Conservation (phyloP, 2,888 invertebrate species). For the Tinea trinotella region DNA sequence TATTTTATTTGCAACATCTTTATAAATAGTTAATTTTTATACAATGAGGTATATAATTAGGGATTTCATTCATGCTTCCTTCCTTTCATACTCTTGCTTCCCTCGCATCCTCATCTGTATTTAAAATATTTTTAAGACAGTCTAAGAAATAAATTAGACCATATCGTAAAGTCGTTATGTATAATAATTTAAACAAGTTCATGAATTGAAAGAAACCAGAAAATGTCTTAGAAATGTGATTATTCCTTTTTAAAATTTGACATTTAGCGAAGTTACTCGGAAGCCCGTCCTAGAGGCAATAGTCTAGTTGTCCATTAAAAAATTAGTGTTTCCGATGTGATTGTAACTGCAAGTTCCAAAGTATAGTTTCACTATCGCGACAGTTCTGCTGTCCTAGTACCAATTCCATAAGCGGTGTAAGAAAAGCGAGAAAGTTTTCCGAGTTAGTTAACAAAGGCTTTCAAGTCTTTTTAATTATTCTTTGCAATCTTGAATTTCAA, state of each 20-base stretch:
- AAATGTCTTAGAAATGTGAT: no score
- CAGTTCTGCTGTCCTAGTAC: slow-evolving; percentile 4
- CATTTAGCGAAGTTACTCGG: not conserved
- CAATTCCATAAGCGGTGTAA: not conserved
- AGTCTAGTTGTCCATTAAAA: not conserved
- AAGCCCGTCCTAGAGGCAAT: not conserved
- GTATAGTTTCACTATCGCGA: not conserved
- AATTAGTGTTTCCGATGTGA: not conserved
- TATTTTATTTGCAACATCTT: no score
- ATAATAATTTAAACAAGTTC: no score
- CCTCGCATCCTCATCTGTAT: no score
- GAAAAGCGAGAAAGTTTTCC: not conserved
- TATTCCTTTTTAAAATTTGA: not conserved
- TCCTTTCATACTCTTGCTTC: no score
- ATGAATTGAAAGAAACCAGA: no score
- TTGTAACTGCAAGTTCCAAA: not conserved
- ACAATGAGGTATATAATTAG: no score
- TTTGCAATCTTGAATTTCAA: slow-evolving; percentile 14
- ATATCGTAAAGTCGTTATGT: no score
- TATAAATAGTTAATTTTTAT: no score
- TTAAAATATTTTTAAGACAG: no score
- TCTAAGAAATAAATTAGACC: no score
- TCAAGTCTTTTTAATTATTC: slow-evolving; percentile 15
- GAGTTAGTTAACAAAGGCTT: slow-evolving; percentile 14
- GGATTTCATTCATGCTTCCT: no score